Conservation (phyloP, 2,888 invertebrate genomes). For the Drosophila neutralis region DNA sequence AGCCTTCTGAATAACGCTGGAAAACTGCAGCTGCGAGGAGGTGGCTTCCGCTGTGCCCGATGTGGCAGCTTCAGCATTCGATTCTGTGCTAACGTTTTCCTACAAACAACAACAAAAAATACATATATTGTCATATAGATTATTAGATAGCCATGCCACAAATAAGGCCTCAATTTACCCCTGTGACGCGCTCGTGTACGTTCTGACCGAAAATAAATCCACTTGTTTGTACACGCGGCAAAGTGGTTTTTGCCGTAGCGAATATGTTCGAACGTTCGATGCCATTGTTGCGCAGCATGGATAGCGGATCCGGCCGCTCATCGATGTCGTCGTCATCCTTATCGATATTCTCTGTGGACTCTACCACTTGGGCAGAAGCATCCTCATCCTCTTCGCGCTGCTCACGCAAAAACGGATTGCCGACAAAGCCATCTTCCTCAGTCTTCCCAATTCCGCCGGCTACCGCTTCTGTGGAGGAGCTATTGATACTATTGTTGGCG, state of each 20-base stretch:
- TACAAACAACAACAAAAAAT: slow-evolving; percentile 70
- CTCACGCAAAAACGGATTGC: slow-evolving; percentile 83
- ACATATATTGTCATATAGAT: background rate
- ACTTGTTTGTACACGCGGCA: slow-evolving; percentile 85
- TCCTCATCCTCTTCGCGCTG: slow-evolving; percentile 72
- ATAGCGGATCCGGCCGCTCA: slow-evolving; percentile 82
- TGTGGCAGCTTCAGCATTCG: slow-evolving; percentile 77
- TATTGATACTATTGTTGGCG: slow-evolving; percentile 41
- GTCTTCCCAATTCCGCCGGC: slow-evolving; percentile 52
- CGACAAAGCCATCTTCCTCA: slow-evolving; percentile 60
- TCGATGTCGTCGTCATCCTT: slow-evolving; percentile 77
- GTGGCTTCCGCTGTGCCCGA: slow-evolving; percentile 85
- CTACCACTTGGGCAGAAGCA: slow-evolving; percentile 52
- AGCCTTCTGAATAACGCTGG: slow-evolving; percentile 88
- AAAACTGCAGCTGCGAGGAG: slow-evolving; percentile 88
- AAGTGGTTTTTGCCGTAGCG: slow-evolving; percentile 81
- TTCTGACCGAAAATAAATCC: slow-evolving; percentile 97
- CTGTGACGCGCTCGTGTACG: slow-evolving; percentile 92
- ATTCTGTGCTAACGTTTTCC: slow-evolving; percentile 75
- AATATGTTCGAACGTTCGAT: slow-evolving; percentile 83
- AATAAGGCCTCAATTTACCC: slow-evolving; percentile 84
- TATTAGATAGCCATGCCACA: background rate
- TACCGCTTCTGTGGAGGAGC: slow-evolving; percentile 38
- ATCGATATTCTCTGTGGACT: slow-evolving; percentile 64
- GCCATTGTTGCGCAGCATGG: slow-evolving; percentile 83